Evolutionary conservation across 2,797 vertebrate genomes (phyloP), one percentile per base, ranked within the genome.

Genomic region (Hoplostethus atlanticus): DNA sequence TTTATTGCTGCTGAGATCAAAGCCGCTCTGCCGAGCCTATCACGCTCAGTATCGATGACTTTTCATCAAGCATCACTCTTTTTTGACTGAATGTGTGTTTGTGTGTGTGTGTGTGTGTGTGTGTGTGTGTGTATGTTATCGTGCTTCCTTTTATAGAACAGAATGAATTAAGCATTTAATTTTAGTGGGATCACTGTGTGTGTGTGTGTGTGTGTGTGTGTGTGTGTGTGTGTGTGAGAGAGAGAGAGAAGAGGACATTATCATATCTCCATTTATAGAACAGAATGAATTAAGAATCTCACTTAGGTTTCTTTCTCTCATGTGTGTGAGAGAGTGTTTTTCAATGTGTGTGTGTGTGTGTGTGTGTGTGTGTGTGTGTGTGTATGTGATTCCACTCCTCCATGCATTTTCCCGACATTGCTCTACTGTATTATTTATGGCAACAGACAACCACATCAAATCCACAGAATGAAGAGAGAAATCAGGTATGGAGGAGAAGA

Each of bases 351-450:
- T 4, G 34, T 62, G 59, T 16, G 34, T 1, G 11, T 15, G 50
- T 52, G n/a, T 25, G n/a, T n/a, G 34, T 58, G 13, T 9, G 46
- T 50, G 48, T 36, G 51, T 21, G 34, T 15, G 28, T 44, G 5
- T 30, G 50, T 40, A 51, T 0, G 78, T 47, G 40, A 69, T 73
- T 73, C 44, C 48, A 7, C 44, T 25, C 25, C 59, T 60, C 21
- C 62, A 53, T 65, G 50, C 40, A 51, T 83, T 74, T 64, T 56
- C 68, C 73, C 73, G 53, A 57, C 65, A 47, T 71, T 72, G 58
- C 61, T 64, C 56, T 72, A 61, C 73, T 81, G 46, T 68, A 21
- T 12, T 40, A 58, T 53, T 84, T 71, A 88, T 73, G 50, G 42
- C 25, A 17, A 57, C 25, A 69, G 66, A 81, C 64, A 83, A 69